A percentile compares a stretch with the other conserved stretches of the same genome.
Evolutionary conservation across 2,113 vertebrate genomes (phyloP).

Genomic region (Motacilla tschutschensis): DNA sequence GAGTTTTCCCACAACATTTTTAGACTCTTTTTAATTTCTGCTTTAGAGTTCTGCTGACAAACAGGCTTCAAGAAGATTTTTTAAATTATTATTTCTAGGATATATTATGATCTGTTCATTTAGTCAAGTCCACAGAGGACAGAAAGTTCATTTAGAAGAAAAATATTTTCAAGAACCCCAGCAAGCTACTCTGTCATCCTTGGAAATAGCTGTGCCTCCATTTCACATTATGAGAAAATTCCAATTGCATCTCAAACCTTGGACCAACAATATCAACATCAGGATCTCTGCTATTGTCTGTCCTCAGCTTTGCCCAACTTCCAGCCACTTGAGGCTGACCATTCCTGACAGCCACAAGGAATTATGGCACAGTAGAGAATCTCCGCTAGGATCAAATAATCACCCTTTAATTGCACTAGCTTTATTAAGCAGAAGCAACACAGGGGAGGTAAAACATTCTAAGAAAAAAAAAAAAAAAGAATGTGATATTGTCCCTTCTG

Average conservation of each 20-base stretch:
- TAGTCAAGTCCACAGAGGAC: not conserved
- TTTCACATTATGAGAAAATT: not conserved
- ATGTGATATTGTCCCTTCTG: not conserved
- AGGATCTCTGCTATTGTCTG: not conserved
- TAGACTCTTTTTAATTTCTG: not conserved
- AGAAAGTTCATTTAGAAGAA: not conserved
- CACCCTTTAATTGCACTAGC: not conserved
- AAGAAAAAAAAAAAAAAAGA: not conserved
- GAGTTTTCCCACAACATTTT: not conserved
- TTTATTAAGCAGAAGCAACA: not conserved
- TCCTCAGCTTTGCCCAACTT: not conserved
- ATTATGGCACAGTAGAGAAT: not conserved
- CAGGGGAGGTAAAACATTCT: accelerated
- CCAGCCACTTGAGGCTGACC: not conserved
- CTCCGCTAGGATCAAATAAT: not conserved
- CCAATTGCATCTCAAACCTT: not conserved
- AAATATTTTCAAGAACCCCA: not conserved
- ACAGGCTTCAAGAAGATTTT: not conserved
- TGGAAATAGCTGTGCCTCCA: not conserved
- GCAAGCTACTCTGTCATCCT: not conserved
- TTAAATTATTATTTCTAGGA: not conserved
- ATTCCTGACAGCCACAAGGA: not conserved
- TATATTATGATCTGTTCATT: not conserved
- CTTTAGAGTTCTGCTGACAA: not conserved
- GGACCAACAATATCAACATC: not conserved